These are phyloP conservation scores for Blennius ocellaris DNA, from an alignment of 2,113 vertebrate genomes.

Conservation along the genomic window DNA sequence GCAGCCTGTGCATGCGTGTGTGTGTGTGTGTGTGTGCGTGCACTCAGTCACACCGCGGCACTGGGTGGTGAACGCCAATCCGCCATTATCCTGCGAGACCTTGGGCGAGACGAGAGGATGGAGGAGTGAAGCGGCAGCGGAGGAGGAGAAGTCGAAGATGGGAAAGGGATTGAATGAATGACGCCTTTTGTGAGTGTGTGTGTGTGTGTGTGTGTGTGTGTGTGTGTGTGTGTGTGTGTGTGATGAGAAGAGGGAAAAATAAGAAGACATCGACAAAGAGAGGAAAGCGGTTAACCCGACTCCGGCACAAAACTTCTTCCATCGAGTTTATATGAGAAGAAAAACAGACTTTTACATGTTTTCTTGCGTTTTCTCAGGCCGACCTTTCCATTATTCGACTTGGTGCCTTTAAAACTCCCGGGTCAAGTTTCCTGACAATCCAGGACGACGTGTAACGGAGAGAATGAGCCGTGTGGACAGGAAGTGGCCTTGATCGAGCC, in stretches of 20 bases:
- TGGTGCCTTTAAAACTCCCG: too few relatives aligned
- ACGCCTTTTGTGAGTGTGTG: slow-evolving; percentile 41
- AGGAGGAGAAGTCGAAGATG: slow-evolving; percentile 23
- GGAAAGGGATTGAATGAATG: slow-evolving; percentile 52
- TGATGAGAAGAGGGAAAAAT: slow-evolving; percentile 9
- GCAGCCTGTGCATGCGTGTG: slow-evolving; percentile 6
- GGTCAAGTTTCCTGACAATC: too few relatives aligned
- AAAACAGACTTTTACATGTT: background rate
- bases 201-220: too few relatives aligned
- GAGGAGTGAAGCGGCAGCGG: slow-evolving; percentile 3
- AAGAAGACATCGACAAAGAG: background rate
- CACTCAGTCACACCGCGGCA: slow-evolving; percentile 4
- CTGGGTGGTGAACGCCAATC: slow-evolving; percentile 59
- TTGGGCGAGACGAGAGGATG: slow-evolving; percentile 68
- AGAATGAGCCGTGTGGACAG: too few relatives aligned
- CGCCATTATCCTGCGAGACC: slow-evolving; percentile 72
- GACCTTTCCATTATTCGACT: too few relatives aligned
- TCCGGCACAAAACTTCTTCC: background rate
- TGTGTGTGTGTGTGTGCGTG: slow-evolving; percentile 1
- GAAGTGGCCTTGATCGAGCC: too few relatives aligned
- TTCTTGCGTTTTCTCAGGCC: background rate
- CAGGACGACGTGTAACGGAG: too few relatives aligned
- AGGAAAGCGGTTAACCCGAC: background rate
- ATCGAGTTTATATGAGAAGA: background rate
- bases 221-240: slow-evolving; percentile 37